These are phyloP conservation scores for Paramormyrops hopkinsi DNA, from an alignment of 2,797 vertebrate species.

Conservation along the genomic window DNA sequence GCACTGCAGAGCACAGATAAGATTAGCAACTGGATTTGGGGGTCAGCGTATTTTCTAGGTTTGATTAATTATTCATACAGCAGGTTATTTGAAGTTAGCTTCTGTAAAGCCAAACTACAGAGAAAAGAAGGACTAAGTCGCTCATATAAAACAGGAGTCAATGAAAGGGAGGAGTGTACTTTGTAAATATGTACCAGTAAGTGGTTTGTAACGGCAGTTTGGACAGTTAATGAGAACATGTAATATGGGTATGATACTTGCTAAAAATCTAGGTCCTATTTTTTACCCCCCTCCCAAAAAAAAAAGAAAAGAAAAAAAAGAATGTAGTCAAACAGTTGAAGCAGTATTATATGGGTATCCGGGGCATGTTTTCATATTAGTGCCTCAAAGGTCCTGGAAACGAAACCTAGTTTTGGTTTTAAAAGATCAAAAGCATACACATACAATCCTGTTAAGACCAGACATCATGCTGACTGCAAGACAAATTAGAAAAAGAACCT, in stretches of 20 bases:
- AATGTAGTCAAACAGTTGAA: not conserved
- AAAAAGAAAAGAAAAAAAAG: not conserved
- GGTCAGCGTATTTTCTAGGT: slow-evolving; percentile 10
- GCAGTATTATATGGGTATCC: not conserved
- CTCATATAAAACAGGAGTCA: not conserved
- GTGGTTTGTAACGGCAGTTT: not conserved
- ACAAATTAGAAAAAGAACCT: not conserved
- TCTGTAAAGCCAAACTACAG: not conserved
- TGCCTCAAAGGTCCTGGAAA: not conserved
- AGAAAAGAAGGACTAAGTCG: not conserved
- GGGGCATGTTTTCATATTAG: slow-evolving; percentile 3
- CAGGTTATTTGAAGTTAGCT: slow-evolving; percentile 7
- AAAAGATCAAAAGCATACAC: not conserved
- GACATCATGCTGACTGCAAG: not conserved
- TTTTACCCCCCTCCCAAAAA: not conserved
- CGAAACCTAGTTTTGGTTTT: slow-evolving; percentile 5
- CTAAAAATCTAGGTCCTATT: not conserved
- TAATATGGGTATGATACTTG: not conserved
- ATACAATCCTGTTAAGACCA: not conserved
- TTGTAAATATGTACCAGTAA: not conserved
- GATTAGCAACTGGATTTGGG: slow-evolving; percentile 9
- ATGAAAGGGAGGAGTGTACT: not conserved
- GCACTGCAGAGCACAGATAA: not conserved
- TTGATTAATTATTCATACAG: slow-evolving; percentile 11
- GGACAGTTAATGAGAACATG: not conserved